Base-by-base conservation (phyloP, 2,797 vertebrate species). In the Acridotheres tristis region DNA sequence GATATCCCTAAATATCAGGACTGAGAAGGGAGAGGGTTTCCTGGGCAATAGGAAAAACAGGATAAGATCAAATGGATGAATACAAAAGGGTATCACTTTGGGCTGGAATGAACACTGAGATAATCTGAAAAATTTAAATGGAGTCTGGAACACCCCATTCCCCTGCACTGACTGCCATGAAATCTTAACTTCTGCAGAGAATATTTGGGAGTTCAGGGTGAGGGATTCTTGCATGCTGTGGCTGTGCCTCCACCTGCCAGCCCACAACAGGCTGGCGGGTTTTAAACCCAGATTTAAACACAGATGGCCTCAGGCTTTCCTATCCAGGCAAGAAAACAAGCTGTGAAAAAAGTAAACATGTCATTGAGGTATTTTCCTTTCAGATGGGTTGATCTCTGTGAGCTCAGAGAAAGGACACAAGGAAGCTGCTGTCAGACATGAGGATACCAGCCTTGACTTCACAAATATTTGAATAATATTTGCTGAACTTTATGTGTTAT, bases 311-410 rank as follows among this genome's bases (percentile, higher is more conserved):
- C 90, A 90, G 90, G 90, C 83, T 91, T 88, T 86, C 88, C 88
- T 66, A 89, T 20, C 30, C 61, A 92, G 89, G 85, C 17, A 19
- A 74, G 67, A 93, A 96, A 96, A 93, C 81, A 95, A 90, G 82
- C 90, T 73, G 87, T 90, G 91, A 84, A 93, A 78, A 93, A 82
- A 53, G 79, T 83, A 92, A 96, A 95, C 86, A 95, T 84, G 71
- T 86, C 91, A 95, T 58, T 75, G 76, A 94, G 87, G 93, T 67
- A 63, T 96, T 96, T 96, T 85, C 69, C 71, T 86, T 87, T 82
- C 55, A 57, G 43, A 87, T 38, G 66, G 38, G 78, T 65, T 90
- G 84, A 30, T 93, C 69, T 85, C 85, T 88, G 68, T 0, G 0
- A 84, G 66, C 92, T 90, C 45, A 61, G 53, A 42, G 88, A 80